Percentiles rank a stretch among this genome's conserved stretches.
phyloP scores from a whole-genome alignment of 2,797 vertebrate genomes.

The Clarias fuscus region DNA sequence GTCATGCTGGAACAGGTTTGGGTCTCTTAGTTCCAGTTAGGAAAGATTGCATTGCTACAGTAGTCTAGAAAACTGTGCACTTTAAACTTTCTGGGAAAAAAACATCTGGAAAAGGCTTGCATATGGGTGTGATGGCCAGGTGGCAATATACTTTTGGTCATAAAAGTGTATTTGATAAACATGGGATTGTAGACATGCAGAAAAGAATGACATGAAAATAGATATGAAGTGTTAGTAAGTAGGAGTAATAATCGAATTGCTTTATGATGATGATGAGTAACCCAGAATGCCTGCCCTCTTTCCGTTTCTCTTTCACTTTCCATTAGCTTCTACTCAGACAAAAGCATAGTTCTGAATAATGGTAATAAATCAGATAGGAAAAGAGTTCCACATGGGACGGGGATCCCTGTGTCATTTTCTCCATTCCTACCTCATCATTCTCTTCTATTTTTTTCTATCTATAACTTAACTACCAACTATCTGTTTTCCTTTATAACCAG shows the following conservation, averaged over 20 bases:
- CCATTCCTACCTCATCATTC: constrained; percentile 10
- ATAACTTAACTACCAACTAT: constrained; percentile 17
- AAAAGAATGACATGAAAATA: background rate
- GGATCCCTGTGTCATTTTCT: constrained; percentile 16
- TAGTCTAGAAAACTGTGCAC: background rate
- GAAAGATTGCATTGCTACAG: background rate
- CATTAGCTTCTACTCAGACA: background rate
- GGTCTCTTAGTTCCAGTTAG: background rate
- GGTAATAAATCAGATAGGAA: constrained; percentile 43
- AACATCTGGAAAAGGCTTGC: too few relatives aligned
- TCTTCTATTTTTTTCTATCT: background rate
- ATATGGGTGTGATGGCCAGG: background rate
- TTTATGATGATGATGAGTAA: constrained; percentile 6
- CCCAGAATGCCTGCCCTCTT: background rate
- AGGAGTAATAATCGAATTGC: constrained; percentile 7
- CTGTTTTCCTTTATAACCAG: constrained; percentile 4
- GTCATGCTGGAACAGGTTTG: background rate
- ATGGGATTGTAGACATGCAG: background rate
- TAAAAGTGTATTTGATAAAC: background rate
- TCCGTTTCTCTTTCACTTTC: background rate
- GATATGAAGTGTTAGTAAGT: constrained; percentile 9
- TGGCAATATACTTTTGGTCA: background rate
- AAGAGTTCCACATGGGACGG: constrained; percentile 3
- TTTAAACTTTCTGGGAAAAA: background rate
- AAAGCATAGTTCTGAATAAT: constrained; percentile 34